Conservation (phyloP, 2,888 invertebrate species). For the Drosophila ustulata region DNA sequence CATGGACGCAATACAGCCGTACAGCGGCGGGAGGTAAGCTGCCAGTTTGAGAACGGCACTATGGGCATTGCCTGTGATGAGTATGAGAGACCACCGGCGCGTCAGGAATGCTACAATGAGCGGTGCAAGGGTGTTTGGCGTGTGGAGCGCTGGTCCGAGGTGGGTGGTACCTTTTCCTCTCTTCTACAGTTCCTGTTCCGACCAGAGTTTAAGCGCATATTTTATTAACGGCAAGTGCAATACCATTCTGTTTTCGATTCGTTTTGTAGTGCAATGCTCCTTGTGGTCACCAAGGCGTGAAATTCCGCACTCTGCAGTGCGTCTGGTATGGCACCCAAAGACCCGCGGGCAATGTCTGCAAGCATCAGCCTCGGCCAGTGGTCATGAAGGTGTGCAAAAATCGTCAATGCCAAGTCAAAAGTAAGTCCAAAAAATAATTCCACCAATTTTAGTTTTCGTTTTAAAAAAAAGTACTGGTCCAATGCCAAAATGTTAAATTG, state of each 20-base stretch:
- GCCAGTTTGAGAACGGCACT: constrained; percentile 85
- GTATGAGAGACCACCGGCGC: constrained; percentile 90
- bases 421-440: constrained; percentile 83
- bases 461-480: no score
- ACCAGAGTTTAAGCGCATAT: constrained; percentile 30
- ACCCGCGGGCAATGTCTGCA: constrained; percentile 94
- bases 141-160: constrained; percentile 96
- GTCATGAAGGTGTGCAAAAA: constrained; percentile 92
- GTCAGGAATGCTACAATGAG: constrained; percentile 92
- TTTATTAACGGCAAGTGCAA: constrained; percentile 60
- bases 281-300: constrained; percentile 93
- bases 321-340: constrained; percentile 95
- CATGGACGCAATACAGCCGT: constrained; percentile 91
- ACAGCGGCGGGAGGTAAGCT: constrained; percentile 88
- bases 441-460: neutral
- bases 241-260: constrained; percentile 28
- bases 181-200: neutral
- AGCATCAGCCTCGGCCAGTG: constrained; percentile 90
- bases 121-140: constrained; percentile 96
- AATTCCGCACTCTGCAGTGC: constrained; percentile 95
- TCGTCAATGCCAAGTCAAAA: constrained; percentile 87
- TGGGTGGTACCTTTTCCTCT: constrained; percentile 83
- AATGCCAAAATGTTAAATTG: no score
- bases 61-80: constrained; percentile 87
- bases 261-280: constrained; percentile 91